Base-by-base conservation (phyloP, 1,140 invertebrate species). In the Drosophila burlai region DNA sequence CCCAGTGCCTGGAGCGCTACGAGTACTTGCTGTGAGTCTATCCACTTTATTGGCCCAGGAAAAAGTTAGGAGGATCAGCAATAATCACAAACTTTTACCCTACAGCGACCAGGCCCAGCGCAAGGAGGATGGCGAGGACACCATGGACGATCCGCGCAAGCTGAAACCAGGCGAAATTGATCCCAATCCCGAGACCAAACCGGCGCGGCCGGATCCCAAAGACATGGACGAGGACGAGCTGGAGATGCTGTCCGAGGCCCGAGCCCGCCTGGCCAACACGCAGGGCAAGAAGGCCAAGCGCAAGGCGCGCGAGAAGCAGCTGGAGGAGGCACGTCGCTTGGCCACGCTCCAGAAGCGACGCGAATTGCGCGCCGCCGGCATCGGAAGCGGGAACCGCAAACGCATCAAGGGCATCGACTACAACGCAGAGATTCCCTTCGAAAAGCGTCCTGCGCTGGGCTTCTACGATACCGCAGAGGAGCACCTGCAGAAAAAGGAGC, bases 151-250 rank as follows among this genome's bases (percentile, higher is more conserved):
- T 94, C 98, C 99, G 1, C 95, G 99, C 21, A 99, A 99, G 93
- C 94, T 99, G 0, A 99, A 99, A 93, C 98, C 99, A 3, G 99
- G 99, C 52, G 99, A 99, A 94, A 99, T 99, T 92, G 99, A 99
- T 94, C 99, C 99, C 0, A 99, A 99, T 94, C 99, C 99, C 24
- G 99, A 99, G 94, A 99, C 99, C 15, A 99, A 99, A 93, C 99
- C 99, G 31, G 99, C 99, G 1, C 94, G 99, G 62, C 99, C 99
- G 16, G 99, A 99, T 95, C 99, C 99, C n/a, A 98, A 99, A 87
- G 99, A 99, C 92, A 99, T 99, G 99, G 99, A 99, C 94, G 99
- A 99, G 96, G 99, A 99, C 96, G 98, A 99, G 93, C 93, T 99
- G 89, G 99, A 99, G 94, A 99, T 99, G 99, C 93, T 99, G 45